These are phyloP conservation scores for Entomyzon cyanotis DNA, from an alignment of 2,113 vertebrate genomes.

Conservation along the genomic window DNA sequence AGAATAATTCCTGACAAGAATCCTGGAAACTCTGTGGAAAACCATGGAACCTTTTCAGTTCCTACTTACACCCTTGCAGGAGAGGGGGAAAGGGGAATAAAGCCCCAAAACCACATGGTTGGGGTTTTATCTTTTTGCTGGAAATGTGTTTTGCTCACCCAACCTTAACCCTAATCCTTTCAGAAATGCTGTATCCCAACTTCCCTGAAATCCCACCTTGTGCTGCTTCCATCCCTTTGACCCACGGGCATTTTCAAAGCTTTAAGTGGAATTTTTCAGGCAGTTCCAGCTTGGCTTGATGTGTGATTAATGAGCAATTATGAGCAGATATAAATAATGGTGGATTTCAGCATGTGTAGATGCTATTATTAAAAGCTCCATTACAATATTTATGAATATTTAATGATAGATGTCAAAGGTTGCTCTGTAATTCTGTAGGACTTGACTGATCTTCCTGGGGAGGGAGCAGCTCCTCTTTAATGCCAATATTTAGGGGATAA, in stretches of 20 bases:
- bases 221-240: background rate
- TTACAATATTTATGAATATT: background rate
- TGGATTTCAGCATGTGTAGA: background rate
- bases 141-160: background rate
- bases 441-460: background rate
- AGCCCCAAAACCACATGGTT: background rate
- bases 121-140: background rate
- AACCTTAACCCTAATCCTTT: background rate
- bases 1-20: background rate
- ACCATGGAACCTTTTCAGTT: background rate
- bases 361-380: background rate
- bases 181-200: background rate
- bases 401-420: background rate
- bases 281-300: background rate
- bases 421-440: background rate
- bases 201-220: background rate
- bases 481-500: background rate
- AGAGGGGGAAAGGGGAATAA: background rate
- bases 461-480: background rate
- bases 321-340: background rate
- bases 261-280: background rate
- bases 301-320: background rate
- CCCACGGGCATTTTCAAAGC: background rate
- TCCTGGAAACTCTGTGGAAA: background rate
- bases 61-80: background rate